Percentiles rank a stretch among this genome's conserved stretches.
Evolutionary conservation across 2,113 vertebrate genomes (phyloP).

Genomic region (Lota lota): DNA sequence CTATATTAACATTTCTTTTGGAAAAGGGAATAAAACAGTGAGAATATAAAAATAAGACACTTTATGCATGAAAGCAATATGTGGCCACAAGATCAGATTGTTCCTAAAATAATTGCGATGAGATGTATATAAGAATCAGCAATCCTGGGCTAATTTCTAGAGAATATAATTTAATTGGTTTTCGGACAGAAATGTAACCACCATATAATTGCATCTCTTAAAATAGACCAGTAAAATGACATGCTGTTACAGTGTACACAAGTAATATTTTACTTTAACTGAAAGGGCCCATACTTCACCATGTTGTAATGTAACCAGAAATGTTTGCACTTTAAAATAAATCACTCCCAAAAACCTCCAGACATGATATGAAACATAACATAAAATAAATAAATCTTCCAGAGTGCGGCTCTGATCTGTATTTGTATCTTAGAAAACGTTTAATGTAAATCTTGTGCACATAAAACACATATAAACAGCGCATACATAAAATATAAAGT

Average conservation of each 20-base stretch:
- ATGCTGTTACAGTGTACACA: background rate
- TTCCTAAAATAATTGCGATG: too few species aligned
- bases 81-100: too few species aligned
- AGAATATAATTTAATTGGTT: background rate
- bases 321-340: background rate
- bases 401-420: conserved; percentile 24
- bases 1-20: too few species aligned
- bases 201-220: background rate
- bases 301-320: background rate
- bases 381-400: conserved; percentile 33
- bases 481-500: conserved; percentile 67
- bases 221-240: background rate
- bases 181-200: background rate
- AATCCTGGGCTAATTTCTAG: too few species aligned
- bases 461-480: conserved; percentile 71
- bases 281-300: background rate
- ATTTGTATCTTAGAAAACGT: conserved; percentile 67
- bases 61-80: too few species aligned
- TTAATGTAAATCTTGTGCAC: conserved; percentile 71
- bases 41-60: too few species aligned
- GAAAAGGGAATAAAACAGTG: too few species aligned
- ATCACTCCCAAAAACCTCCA: conserved; percentile 18
- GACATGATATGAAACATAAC: conserved; percentile 20
- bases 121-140: too few species aligned
- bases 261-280: background rate